These are phyloP conservation scores for Epistrophella euchroma DNA, from an alignment of 2,888 invertebrate genomes.

Conservation along the genomic window DNA sequence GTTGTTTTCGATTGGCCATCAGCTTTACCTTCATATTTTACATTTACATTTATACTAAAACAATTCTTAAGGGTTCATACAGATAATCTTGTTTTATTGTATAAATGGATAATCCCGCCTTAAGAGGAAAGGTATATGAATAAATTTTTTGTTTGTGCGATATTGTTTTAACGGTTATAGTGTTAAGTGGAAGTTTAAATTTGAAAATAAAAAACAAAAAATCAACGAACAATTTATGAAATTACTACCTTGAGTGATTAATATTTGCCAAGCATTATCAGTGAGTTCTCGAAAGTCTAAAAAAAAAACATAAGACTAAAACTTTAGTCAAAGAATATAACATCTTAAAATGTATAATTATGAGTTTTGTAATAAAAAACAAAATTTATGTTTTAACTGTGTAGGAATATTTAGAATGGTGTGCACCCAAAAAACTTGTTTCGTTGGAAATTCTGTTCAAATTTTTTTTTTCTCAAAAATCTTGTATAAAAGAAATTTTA, in stretches of 20 bases:
- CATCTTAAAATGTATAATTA: too few relatives aligned
- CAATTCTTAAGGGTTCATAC: background rate
- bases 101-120: constrained; percentile 1
- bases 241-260: background rate
- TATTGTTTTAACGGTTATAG: background rate
- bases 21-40: background rate
- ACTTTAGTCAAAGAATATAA: too few relatives aligned
- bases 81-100: background rate
- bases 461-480: too few relatives aligned
- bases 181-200: background rate
- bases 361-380: too few relatives aligned
- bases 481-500: too few relatives aligned
- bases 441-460: too few relatives aligned
- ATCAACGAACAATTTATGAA: background rate
- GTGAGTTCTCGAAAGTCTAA: too few relatives aligned
- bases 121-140: background rate
- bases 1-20: background rate
- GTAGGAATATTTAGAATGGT: too few relatives aligned
- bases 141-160: background rate
- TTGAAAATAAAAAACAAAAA: background rate
- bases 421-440: too few relatives aligned
- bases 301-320: too few relatives aligned
- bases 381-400: too few relatives aligned
- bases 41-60: background rate
- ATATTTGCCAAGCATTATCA: background rate